phyloP scores from a whole-genome alignment of 2,113 vertebrate genomes.

The Tapirus terrestris region DNA sequence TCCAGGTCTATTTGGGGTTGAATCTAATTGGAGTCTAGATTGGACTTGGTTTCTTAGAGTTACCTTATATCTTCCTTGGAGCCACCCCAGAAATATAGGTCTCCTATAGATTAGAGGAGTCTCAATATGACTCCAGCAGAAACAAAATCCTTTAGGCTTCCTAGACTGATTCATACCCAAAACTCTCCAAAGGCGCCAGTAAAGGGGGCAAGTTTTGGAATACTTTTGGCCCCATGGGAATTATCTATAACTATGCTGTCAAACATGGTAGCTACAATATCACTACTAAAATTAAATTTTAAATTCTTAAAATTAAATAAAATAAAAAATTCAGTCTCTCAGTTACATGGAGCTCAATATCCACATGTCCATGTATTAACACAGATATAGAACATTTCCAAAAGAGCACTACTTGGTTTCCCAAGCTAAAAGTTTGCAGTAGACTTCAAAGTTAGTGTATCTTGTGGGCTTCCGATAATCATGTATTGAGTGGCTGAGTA shows the following conservation, averaged over 20 bases:
- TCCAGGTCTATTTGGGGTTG: neutral
- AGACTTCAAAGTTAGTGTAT: neutral
- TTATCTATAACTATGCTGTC: neutral
- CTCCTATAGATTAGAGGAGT: neutral
- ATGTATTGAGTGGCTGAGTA: neutral
- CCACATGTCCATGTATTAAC: neutral
- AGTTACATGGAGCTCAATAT: neutral
- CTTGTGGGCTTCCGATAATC: neutral
- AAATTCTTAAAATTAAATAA: neutral
- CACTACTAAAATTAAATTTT: slow-evolving; percentile 10
- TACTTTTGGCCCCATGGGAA: neutral
- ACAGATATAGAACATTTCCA: neutral
- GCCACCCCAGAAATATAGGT: neutral
- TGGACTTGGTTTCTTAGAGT: neutral
- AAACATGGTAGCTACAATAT: neutral
- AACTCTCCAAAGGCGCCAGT: neutral
- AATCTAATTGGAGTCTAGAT: neutral
- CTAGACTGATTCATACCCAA: neutral
- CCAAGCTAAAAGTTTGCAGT: neutral
- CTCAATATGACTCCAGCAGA: neutral
- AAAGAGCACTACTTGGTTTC: neutral
- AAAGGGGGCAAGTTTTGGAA: neutral
- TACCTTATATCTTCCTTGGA: neutral
- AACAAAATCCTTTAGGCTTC: neutral
- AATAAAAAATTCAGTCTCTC: neutral